Percentiles rank a stretch among this genome's conserved stretches.
Evolutionary conservation across 2,888 invertebrate genomes (phyloP).

Genomic region (Creontiades dilutus): DNA sequence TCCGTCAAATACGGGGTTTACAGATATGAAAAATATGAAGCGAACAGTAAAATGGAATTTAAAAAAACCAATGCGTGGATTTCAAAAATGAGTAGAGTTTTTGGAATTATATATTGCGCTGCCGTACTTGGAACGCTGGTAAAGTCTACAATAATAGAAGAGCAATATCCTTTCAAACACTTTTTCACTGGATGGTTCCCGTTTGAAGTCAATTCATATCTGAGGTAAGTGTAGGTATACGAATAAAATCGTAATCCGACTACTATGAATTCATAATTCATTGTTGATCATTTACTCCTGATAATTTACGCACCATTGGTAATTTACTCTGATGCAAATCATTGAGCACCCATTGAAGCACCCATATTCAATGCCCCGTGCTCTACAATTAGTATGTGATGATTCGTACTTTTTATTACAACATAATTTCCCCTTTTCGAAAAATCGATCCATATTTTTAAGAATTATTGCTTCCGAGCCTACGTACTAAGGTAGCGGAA

Average conservation of each 20-base stretch:
- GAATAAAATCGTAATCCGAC: neutral
- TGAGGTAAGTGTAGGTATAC: neutral
- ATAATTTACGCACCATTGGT: no score
- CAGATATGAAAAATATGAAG: slow-evolving; percentile 3
- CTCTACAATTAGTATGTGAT: no score
- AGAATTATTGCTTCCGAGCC: no score
- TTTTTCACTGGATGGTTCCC: slow-evolving; percentile 50
- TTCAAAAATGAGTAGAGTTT: neutral
- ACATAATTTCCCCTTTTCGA: no score
- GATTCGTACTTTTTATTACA: no score
- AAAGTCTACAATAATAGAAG: slow-evolving; percentile 45
- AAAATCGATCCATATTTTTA: no score
- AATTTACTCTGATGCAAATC: no score
- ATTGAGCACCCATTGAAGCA: no score
- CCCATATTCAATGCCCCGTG: no score
- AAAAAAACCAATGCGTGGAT: neutral
- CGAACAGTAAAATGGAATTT: neutral
- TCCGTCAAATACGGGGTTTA: slow-evolving; percentile 42
- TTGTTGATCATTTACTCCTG: no score
- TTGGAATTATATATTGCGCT: neutral
- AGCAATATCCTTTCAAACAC: slow-evolving; percentile 25
- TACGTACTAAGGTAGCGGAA: no score
- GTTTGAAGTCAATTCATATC: slow-evolving; percentile 38
- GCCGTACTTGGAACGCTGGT: slow-evolving; percentile 40
- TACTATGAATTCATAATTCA: no score